Evolutionary conservation across 2,888 invertebrate genomes (phyloP), one percentile per base, ranked within the genome.

Genomic region (Dasypogon diadema): DNA sequence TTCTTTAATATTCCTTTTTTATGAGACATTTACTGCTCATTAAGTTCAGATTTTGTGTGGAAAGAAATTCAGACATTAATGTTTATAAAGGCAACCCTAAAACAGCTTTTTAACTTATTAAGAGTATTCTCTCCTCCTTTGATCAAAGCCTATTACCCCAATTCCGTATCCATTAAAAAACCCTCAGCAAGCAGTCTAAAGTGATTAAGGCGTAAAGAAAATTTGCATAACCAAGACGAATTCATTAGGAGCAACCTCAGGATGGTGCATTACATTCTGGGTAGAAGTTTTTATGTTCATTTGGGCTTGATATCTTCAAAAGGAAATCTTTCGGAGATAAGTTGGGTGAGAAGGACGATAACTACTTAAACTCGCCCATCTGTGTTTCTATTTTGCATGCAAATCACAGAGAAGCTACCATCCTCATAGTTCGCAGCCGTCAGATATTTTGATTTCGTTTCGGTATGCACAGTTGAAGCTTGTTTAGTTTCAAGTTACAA

Each of bases 181-280:
- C 8, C 42, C 42, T n/a, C n/a, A 42, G 2, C 42, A 42, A 2
- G 1, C 8, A 12, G 42, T 42, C 42, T 42, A 0, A 3, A 6
- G 42, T 42, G 37, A 60, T 21, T 60, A 60, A 10, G 60, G 12
- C 10, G 37, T 60, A 18, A 60, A 18, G 0, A 8, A 60, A 60
- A 60, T 37, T 60, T 34, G 12, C 37, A 37, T 37, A 60, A 42
- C 42, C 42, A 42, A 42, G n/a, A 42, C n/a, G 1, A 42, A 12
- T 42, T 42, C 42, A 42, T 42, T 42, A 42, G n/a, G 42, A 12
- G 12, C 12, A 3, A 42, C 42, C 42, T 30, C 30, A 30, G 8
- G 30, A 30, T 30, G 30, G 3, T 30, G 30, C 3, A n/a, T n/a
- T n/a, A n/a, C n/a, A n/a, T n/a, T n/a, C n/a, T n/a, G n/a, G n/a